Conservation (phyloP, 2,113 vertebrate genomes). For the Corythornis madagascariensis region DNA sequence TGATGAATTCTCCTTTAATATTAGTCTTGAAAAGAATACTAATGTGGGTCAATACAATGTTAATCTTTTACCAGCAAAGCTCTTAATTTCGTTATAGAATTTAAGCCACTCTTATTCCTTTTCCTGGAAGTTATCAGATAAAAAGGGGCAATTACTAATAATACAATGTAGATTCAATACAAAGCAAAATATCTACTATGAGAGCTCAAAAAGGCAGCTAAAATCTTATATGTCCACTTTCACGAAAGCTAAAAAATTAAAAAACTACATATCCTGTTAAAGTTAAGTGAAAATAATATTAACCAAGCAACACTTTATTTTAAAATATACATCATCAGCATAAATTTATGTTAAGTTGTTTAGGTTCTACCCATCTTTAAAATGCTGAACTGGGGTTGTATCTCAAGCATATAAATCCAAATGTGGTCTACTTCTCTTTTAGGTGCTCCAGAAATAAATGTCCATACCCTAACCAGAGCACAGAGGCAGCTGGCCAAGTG, state of each 20-base stretch:
- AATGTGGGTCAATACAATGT: not conserved
- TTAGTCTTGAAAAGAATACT: not conserved
- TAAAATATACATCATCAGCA: not conserved
- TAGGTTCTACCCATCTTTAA: not conserved
- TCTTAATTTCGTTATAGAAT: conserved; percentile 13
- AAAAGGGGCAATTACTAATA: conserved; percentile 4
- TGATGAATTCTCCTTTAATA: not conserved
- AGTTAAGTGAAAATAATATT: not conserved
- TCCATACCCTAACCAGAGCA: not conserved
- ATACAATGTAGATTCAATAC: not conserved
- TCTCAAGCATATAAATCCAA: not conserved
- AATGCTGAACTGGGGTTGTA: not conserved
- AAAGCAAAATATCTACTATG: not conserved
- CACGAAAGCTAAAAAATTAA: not conserved
- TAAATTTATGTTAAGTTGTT: not conserved
- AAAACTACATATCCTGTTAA: not conserved
- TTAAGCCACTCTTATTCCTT: not conserved
- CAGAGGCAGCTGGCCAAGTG: not conserved
- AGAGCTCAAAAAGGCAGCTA: not conserved
- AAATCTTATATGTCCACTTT: not conserved
- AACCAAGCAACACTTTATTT: not conserved
- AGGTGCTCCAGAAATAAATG: not conserved
- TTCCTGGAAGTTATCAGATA: not conserved
- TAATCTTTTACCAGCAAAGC: conserved; percentile 8
- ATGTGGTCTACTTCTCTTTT: not conserved